Evolutionary conservation across 2,113 vertebrate genomes (phyloP), one percentile per base, ranked within the genome.

Genomic region (Hoplias malabaricus): DNA sequence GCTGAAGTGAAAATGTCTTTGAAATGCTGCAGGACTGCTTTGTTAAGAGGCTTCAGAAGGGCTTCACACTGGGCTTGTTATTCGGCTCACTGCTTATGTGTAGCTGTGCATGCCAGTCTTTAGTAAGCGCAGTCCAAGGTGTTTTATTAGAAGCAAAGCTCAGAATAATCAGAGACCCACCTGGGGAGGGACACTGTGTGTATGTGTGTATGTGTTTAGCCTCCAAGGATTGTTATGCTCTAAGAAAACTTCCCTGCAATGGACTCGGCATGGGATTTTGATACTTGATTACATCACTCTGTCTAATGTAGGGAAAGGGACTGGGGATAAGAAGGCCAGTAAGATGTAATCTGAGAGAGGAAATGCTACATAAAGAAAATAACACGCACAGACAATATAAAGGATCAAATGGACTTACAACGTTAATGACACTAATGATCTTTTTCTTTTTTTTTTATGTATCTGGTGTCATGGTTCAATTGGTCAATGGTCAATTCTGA

Each of bases 201-300:
- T 53, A 21, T 21, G 48, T 53, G 4, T 53, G 21, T 53, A 21
- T 53, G 34, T 53, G 9, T 53, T 50, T 50, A 8, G 6, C n/a
- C 48, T 23, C 16, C 16, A 48, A 12, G 16, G 14, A 19, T 19
- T 48, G 16, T 53, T 23, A 53, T 53, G 48, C n/a, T 53, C 48
- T 53, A 19, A 53, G 48, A 42, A 33, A 38, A 61, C 4, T 11
- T 21, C 62, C 72, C 75, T 61, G 75, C 38, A 48, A 29, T 23
- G 48, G 43, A 63, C 21, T 13, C 56, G 70, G 67, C 42, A 19
- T 54, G 40, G 8, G 53, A 31, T 46, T 31, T 61, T 19, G 12
- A 27, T 13, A 13, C 9, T 12, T 59, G 59, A 46, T 25, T 36
- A 7, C 25, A 56, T 31, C 36, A 7, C 36, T 12, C 40, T 2